Percentiles rank a stretch among this genome's conserved stretches.
These are phyloP conservation scores for Magallana angulata DNA, from an alignment of 1,140 invertebrate species.

Conservation along the genomic window DNA sequence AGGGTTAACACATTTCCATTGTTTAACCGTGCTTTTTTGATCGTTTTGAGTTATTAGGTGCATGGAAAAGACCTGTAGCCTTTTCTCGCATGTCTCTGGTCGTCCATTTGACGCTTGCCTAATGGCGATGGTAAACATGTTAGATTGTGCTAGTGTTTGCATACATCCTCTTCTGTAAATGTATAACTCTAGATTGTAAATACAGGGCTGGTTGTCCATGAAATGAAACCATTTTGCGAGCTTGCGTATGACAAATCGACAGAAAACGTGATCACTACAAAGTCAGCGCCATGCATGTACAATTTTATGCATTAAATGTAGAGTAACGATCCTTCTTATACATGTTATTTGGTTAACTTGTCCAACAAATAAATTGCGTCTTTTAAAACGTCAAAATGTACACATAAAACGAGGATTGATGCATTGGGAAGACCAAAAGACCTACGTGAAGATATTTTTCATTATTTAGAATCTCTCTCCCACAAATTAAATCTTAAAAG, in stretches of 20 bases:
- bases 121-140: conserved; percentile 15
- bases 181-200: conserved; percentile 26
- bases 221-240: conserved; percentile 19
- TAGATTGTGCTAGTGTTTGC: conserved; percentile 14
- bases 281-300: no score
- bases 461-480: no score
- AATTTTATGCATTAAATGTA: no score
- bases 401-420: no score
- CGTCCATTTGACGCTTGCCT: conserved; percentile 25
- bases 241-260: neutral
- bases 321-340: no score
- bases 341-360: no score
- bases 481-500: no score
- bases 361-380: no score
- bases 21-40: conserved; percentile 31
- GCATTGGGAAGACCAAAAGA: no score
- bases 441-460: no score
- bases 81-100: neutral
- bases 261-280: no score
- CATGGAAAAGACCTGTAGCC: neutral
- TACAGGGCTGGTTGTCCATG: neutral
- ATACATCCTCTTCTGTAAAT: conserved; percentile 22
- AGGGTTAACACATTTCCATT: conserved; percentile 16
- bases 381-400: no score
- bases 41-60: neutral